Conservation (phyloP, 2,113 vertebrate genomes). For the Physeter macrocephalus region DNA sequence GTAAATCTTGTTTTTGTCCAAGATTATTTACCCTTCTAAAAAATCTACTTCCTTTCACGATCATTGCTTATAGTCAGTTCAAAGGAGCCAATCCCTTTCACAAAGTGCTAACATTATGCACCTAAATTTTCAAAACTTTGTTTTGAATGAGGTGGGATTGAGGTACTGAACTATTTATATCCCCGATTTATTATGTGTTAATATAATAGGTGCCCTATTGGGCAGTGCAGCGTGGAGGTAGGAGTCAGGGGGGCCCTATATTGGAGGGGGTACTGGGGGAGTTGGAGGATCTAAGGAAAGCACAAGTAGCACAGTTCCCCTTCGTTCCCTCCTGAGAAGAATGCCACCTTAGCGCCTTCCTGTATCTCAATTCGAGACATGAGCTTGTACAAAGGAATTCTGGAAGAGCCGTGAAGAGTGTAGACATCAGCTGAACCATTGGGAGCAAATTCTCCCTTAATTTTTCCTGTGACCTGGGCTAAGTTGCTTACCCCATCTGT, state of each 20-base stretch:
- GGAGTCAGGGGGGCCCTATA: no score
- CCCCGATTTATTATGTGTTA: neutral
- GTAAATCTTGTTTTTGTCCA: neutral
- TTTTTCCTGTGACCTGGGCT: neutral
- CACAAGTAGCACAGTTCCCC: neutral
- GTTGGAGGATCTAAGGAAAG: neutral
- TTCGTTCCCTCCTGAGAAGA: neutral
- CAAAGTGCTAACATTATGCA: neutral
- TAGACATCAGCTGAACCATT: neutral
- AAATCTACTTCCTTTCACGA: neutral
- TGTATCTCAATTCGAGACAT: neutral
- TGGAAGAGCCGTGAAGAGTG: accelerated
- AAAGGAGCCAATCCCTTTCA: neutral
- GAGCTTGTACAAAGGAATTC: neutral
- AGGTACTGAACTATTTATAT: neutral
- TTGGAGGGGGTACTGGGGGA: no score
- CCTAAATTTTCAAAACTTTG: neutral
- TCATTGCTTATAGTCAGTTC: neutral
- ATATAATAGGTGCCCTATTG: neutral
- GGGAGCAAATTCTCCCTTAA: neutral
- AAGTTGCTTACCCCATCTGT: neutral
- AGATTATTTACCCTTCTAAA: neutral
- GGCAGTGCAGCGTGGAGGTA: accelerated
- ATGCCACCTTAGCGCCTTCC: neutral
- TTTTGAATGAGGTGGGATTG: neutral